Evolutionary conservation across 1,140 invertebrate genomes (phyloP).

Genomic region (Lutraria rhynchaena): DNA sequence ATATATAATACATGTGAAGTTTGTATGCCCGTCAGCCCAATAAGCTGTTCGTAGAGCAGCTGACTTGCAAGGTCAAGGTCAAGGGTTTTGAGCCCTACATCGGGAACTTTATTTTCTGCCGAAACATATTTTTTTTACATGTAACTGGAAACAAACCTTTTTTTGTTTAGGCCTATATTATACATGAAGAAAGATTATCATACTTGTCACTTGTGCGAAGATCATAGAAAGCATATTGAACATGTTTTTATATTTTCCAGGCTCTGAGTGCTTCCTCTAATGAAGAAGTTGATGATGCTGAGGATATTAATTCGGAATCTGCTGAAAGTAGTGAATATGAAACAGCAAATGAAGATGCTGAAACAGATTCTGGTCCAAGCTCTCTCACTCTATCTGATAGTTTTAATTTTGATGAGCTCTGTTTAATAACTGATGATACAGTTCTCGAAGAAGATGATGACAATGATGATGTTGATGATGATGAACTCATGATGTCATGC

Average conservation of each 20-base stretch:
- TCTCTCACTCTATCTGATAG: background rate
- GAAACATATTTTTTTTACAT: too few relatives aligned
- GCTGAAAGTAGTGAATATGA: constrained; percentile 51
- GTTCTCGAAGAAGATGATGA: background rate
- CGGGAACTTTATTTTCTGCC: too few relatives aligned
- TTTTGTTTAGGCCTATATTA: too few relatives aligned
- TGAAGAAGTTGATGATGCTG: background rate
- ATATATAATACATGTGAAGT: too few relatives aligned
- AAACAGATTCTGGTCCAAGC: background rate
- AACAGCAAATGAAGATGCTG: constrained; percentile 45
- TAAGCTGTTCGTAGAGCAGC: background rate
- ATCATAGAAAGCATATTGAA: background rate
- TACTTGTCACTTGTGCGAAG: background rate
- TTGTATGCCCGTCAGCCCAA: too few relatives aligned
- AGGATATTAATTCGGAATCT: background rate
- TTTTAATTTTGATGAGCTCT: background rate
- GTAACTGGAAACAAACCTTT: too few relatives aligned
- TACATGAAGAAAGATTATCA: background rate
- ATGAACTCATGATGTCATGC: constrained; percentile 13
- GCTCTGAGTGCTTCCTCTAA: background rate
- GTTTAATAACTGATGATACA: background rate
- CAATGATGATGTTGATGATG: constrained; percentile 5
- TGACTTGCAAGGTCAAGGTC: background rate
- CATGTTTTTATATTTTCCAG: too few relatives aligned
- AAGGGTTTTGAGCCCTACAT: background rate